Conservation (phyloP, 2,113 vertebrate species). For the Spheniscus mendiculus region DNA sequence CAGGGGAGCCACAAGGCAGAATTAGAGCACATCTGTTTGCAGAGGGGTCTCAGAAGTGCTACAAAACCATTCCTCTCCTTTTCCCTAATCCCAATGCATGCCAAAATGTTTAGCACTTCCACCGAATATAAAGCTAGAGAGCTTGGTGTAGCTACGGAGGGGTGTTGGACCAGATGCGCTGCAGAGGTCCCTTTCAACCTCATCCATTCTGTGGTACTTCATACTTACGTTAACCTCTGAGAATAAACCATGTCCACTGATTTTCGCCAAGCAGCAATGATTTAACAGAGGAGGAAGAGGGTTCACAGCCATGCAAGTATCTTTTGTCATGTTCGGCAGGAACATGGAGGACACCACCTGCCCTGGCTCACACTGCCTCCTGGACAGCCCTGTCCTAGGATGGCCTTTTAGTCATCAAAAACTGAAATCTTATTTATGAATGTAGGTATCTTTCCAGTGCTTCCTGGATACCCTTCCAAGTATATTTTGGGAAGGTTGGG, state of each 20-base stretch:
- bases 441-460: background rate
- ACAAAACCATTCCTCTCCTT: background rate
- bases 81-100: fast-evolving
- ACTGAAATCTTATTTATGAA: background rate
- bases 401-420: background rate
- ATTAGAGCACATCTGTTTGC: background rate
- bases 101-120: background rate
- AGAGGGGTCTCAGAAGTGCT: background rate
- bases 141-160: background rate
- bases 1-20: background rate
- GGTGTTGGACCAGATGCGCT: background rate
- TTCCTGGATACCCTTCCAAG: background rate
- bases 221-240: background rate
- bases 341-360: background rate
- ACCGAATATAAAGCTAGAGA: background rate
- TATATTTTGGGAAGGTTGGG: background rate
- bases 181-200: background rate
- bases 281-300: background rate
- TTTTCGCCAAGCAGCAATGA: background rate
- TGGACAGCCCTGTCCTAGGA: background rate
- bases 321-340: background rate
- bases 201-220: background rate
- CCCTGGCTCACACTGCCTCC: background rate
- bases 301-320: background rate
- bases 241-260: background rate